Evolutionary conservation across 1,140 invertebrate genomes (phyloP).

Genomic region (Hyposmocoma kahamanoa): DNA sequence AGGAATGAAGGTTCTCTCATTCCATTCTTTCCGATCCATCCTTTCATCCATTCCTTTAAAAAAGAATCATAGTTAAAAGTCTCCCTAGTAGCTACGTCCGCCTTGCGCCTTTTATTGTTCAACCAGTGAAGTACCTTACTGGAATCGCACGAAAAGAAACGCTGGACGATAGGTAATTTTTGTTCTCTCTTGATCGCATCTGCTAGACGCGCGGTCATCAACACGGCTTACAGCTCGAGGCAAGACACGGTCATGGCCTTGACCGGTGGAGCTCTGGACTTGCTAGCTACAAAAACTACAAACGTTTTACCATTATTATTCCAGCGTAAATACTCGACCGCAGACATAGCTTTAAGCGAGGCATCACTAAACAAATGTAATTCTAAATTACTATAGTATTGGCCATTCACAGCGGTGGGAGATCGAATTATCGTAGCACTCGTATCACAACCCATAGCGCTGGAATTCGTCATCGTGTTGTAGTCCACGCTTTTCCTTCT

Average conservation of each 20-base stretch:
- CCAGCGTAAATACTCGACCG: conserved; percentile 2
- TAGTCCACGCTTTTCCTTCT: no score
- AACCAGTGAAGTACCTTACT: conserved; percentile 29
- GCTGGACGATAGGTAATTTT: not conserved
- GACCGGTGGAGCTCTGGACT: conserved; percentile 35
- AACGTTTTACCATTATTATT: conserved; percentile 3
- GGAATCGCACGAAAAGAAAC: conserved; percentile 19
- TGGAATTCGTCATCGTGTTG: not conserved
- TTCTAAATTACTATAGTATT: not conserved
- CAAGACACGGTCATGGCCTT: conserved; percentile 31
- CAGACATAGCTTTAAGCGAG: not conserved
- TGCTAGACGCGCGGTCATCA: conserved; percentile 29
- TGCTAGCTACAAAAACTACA: conserved; percentile 19
- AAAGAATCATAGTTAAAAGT: not conserved
- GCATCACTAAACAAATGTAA: conserved; percentile 1
- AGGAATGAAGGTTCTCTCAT: conserved; percentile 17
- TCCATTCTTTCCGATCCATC: no score
- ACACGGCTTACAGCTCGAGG: conserved; percentile 40
- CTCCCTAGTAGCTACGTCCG: conserved; percentile 34
- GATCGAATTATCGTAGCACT: no score
- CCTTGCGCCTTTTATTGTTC: conserved; percentile 16
- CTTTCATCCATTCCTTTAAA: conserved; percentile 13
- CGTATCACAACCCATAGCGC: no score
- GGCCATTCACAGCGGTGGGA: not conserved
- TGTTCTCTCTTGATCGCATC: conserved; percentile 15